Evolutionary conservation across 2,113 vertebrate species (phyloP), one percentile per base, ranked within the genome.

Genomic region (Brevimyrus niger): DNA sequence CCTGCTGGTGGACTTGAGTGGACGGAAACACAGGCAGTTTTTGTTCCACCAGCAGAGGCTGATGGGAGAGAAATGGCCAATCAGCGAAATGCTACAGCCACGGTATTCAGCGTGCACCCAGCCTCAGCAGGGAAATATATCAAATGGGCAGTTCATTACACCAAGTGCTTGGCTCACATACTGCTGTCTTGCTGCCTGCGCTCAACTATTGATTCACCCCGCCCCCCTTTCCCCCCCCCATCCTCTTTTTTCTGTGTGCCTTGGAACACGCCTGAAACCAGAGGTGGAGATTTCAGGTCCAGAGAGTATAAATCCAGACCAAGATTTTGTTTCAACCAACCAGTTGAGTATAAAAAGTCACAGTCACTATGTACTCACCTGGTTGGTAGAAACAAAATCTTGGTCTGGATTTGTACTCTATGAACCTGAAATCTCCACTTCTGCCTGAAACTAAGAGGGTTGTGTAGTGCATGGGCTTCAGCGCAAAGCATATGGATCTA

Each of bases 91-190:
- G 96, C 96, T 95, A 93, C 91, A 94, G 93, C 95, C 93, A 94
- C 95, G 94, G 89, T 93, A 93, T 93, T 92, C 91, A 93, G 93
- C 94, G 92, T 93, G 90, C 84, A 88, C 87, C 91, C 42, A 46
- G 65, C 83, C 92, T 92, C 84, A 53, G 80, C 91, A 90, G 92
- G 92, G 90, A 91, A 87, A 94, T 96, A 94, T 94, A 95, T 96
- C 95, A 96, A 90, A 87, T 89, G 91, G 95, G 93, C 96, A 96
- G 94, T 95, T 96, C 95, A 96, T 96, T 95, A 96, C 94, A 92
- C 92, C 93, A 92, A 96, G 95, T 96, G 95, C 95, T 95, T 95
- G 92, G 93, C 94, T 94, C 76, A 90, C 90, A 58, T 90, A 90
- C 84, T 80, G 73, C 35, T 85, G 82, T 89, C 82, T 90, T 90